phyloP scores from a whole-genome alignment of 2,888 invertebrate genomes.

The Trissolcus japonicus region DNA sequence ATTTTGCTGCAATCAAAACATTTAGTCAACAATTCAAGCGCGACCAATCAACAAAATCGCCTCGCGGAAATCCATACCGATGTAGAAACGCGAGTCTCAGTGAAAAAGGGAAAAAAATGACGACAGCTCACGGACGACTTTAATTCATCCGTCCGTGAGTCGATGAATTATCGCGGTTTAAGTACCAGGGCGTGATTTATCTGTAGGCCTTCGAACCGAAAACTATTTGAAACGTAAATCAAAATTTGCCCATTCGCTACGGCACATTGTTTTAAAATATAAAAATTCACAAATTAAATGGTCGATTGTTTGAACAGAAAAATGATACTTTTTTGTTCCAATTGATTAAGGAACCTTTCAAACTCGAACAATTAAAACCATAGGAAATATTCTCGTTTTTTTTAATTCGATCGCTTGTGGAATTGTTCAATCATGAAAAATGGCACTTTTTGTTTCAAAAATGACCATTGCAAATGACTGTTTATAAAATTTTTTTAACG shows the following conservation, averaged over 20 bases:
- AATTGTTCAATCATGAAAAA: neutral
- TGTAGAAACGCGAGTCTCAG: neutral
- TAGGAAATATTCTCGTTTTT: no score
- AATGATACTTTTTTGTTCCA: no score
- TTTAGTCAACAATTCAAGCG: constrained; percentile 14
- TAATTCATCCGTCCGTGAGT: constrained; percentile 38
- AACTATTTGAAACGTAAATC: constrained; percentile 29
- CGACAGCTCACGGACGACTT: constrained; percentile 35
- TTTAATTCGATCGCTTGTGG: no score
- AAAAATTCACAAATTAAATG: no score
- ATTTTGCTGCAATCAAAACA: neutral
- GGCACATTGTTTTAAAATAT: no score
- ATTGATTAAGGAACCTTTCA: no score
- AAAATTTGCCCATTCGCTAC: constrained; percentile 9
- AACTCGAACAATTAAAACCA: no score
- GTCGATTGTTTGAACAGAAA: no score
- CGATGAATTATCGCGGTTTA: constrained; percentile 25
- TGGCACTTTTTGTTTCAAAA: no score
- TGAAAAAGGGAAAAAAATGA: constrained; percentile 7
- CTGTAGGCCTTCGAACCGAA: constrained; percentile 19
- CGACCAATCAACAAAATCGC: constrained; percentile 31
- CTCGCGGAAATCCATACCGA: constrained; percentile 5
- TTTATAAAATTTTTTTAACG: no score
- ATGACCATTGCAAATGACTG: no score
- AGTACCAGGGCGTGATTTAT: constrained; percentile 25